Evolutionary conservation across 2,888 invertebrate genomes (phyloP).

Genomic region (Myopa testacea): DNA sequence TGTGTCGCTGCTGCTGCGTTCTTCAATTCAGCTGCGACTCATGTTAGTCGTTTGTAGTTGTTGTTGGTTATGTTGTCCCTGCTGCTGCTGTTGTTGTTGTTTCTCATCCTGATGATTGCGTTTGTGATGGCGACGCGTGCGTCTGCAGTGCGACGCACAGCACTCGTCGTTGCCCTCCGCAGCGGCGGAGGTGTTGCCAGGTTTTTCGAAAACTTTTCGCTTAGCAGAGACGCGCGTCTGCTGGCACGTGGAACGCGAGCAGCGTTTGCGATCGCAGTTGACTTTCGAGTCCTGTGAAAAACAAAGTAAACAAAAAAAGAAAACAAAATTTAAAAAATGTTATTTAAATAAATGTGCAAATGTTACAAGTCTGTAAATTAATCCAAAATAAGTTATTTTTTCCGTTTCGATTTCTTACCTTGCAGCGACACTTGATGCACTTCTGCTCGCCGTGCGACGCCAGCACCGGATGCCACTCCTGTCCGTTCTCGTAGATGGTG

Average conservation of each 20-base stretch:
- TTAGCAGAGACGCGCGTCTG: constrained; percentile 58
- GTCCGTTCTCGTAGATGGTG: constrained; percentile 73
- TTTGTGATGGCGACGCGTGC: constrained; percentile 66
- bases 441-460: constrained; percentile 89
- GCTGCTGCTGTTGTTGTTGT: constrained; percentile 40
- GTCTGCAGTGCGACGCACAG: constrained; percentile 65
- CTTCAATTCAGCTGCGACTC: constrained; percentile 46
- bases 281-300: constrained; percentile 80
- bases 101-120: constrained; percentile 48
- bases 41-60: constrained; percentile 28
- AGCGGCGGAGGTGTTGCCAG: constrained; percentile 75
- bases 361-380: constrained; percentile 24
- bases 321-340: not conserved
- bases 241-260: constrained; percentile 64
- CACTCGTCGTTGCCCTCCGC: constrained; percentile 68
- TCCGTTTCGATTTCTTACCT: constrained; percentile 72
- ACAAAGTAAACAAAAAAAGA: constrained; percentile 19
- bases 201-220: constrained; percentile 73
- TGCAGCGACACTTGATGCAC: constrained; percentile 91
- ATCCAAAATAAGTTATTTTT: not conserved
- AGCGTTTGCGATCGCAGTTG: constrained; percentile 82
- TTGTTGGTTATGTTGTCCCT: constrained; percentile 40
- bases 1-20: constrained; percentile 25
- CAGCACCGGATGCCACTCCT: constrained; percentile 89
- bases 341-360: constrained; percentile 10